phyloP scores from a whole-genome alignment of 2,113 vertebrate species.

The Chrysemys picta region DNA sequence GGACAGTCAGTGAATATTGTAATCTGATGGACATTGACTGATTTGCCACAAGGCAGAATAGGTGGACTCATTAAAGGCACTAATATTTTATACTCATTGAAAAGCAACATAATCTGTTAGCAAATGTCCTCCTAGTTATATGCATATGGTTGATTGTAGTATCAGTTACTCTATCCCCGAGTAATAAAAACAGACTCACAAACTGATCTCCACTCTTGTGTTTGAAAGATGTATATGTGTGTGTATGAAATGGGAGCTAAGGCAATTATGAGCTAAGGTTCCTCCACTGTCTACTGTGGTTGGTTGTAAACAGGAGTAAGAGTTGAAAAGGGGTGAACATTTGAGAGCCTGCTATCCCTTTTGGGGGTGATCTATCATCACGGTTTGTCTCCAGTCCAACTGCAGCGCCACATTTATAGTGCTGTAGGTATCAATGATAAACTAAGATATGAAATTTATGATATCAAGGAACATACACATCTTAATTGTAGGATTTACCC shows the following conservation, averaged over 20 bases:
- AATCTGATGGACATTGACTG: not conserved
- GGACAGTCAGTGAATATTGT: not conserved
- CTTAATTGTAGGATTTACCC: not conserved
- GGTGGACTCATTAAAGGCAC: not conserved
- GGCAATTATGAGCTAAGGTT: not conserved
- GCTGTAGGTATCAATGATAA: not conserved
- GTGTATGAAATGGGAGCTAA: not conserved
- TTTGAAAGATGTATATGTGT: not conserved
- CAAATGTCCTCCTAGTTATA: not conserved
- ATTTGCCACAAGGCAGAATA: not conserved
- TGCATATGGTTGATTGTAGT: not conserved
- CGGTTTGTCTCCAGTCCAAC: not conserved
- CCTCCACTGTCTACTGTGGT: not conserved
- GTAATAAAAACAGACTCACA: not conserved
- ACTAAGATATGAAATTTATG: not conserved
- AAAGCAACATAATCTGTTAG: not conserved
- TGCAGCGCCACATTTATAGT: not conserved
- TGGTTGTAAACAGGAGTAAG: not conserved
- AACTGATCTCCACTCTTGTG: not conserved
- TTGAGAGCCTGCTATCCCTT: not conserved
- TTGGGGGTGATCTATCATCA: accelerated
- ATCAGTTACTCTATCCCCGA: not conserved
- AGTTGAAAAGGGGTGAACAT: not conserved
- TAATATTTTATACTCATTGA: not conserved
- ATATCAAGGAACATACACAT: not conserved